These are phyloP conservation scores for Drosophila buzzatii DNA, from an alignment of 2,888 invertebrate genomes.

Conservation along the genomic window DNA sequence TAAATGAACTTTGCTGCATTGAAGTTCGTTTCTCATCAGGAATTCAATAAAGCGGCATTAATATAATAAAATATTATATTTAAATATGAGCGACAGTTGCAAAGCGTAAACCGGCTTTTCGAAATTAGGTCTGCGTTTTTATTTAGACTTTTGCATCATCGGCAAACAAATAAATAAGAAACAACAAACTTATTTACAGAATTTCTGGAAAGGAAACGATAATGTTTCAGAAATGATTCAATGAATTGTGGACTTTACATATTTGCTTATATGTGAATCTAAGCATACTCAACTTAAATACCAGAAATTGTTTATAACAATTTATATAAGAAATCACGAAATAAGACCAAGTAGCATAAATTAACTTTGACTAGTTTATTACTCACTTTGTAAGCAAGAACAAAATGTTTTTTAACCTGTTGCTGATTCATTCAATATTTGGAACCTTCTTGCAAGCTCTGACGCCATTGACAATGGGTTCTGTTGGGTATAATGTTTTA, in stretches of 20 bases:
- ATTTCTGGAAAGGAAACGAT: slow-evolving; percentile 16
- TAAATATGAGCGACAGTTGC: slow-evolving; percentile 33
- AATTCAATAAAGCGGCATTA: slow-evolving; percentile 24
- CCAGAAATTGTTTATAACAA: slow-evolving; percentile 21
- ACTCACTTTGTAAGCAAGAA: slow-evolving; percentile 45
- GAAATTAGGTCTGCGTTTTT: slow-evolving; percentile 77
- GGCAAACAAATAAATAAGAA: slow-evolving; percentile 30
- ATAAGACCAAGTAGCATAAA: slow-evolving; percentile 27
- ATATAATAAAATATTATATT: slow-evolving; percentile 41
- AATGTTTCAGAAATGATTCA: slow-evolving; percentile 44
- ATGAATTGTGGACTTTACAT: slow-evolving; percentile 18
- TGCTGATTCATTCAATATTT: slow-evolving; percentile 59
- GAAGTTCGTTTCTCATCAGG: slow-evolving; percentile 24
- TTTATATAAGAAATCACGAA: slow-evolving; percentile 9
- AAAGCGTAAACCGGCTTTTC: slow-evolving; percentile 56
- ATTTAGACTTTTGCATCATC: slow-evolving; percentile 77
- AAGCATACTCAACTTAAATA: slow-evolving; percentile 23
- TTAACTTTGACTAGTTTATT: slow-evolving; percentile 8
- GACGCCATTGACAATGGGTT: not conserved
- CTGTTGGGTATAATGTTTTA: not conserved
- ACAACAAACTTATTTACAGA: slow-evolving; percentile 49
- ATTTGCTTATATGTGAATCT: slow-evolving; percentile 23
- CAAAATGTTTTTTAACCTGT: slow-evolving; percentile 54
- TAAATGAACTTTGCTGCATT: slow-evolving; percentile 31
- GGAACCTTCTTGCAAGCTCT: slow-evolving; percentile 33